Percentiles rank a stretch among this genome's conserved stretches.
phyloP scores from a whole-genome alignment of 1,140 invertebrate species.

The Formica selysi region DNA sequence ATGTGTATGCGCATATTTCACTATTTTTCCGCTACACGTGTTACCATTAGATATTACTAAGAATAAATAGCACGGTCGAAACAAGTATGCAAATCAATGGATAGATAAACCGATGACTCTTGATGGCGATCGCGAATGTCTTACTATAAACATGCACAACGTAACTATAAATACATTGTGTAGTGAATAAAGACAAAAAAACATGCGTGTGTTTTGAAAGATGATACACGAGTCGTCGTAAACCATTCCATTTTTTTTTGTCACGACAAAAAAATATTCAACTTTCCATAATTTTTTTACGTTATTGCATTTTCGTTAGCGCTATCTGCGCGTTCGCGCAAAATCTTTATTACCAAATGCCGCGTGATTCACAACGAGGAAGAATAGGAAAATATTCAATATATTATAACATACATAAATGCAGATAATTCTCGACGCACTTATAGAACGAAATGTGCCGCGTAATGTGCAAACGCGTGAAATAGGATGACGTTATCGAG shows the following conservation, averaged over 20 bases:
- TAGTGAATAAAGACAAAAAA: not conserved
- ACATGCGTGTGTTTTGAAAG: not conserved
- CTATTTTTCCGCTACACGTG: slow-evolving; percentile 7
- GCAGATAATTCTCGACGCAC: slow-evolving; percentile 35
- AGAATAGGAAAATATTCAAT: not conserved
- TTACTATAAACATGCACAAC: not conserved
- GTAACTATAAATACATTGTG: not conserved
- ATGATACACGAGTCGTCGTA: not conserved
- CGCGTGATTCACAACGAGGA: too few species aligned
- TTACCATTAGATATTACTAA: slow-evolving; percentile 50
- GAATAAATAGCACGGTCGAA: slow-evolving; percentile 49
- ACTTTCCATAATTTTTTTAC: not conserved
- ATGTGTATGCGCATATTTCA: slow-evolving; percentile 50
- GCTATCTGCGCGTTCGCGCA: not conserved
- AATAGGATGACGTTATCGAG: slow-evolving; percentile 59
- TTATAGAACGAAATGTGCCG: slow-evolving; percentile 48
- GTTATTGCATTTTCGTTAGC: not conserved
- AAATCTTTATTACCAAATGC: not conserved
- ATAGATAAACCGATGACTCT: slow-evolving; percentile 47
- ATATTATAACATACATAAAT: not conserved
- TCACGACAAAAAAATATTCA: not conserved
- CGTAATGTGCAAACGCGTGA: slow-evolving; percentile 52
- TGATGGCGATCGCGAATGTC: slow-evolving; percentile 23
- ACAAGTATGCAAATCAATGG: slow-evolving; percentile 48
- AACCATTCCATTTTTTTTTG: not conserved